Percentiles rank a stretch among this genome's conserved stretches.
Conservation (phyloP, 2,113 vertebrate species). For the Etia nguti region DNA sequence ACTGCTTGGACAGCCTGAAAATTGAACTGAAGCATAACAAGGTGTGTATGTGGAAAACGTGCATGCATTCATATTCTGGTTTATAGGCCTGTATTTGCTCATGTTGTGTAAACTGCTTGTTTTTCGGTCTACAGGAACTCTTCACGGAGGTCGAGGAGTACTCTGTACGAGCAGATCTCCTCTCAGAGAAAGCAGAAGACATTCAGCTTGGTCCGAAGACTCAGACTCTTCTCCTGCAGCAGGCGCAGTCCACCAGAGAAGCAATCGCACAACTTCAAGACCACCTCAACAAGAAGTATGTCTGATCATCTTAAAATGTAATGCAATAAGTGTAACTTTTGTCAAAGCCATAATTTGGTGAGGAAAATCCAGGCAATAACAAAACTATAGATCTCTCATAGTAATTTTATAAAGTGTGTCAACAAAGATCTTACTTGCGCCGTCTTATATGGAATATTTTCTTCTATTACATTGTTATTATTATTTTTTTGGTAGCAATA, state of each 20-base stretch:
- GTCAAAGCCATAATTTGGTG: background rate
- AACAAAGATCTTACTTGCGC: background rate
- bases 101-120: background rate
- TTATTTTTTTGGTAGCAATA: background rate
- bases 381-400: background rate
- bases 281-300: conserved; percentile 85
- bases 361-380: background rate
- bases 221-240: conserved; percentile 78
- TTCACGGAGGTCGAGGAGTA: conserved; percentile 75
- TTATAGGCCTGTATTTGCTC: background rate
- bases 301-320: background rate
- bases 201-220: conserved; percentile 83
- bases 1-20: conserved; percentile 49
- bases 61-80: background rate
- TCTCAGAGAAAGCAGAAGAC: conserved; percentile 82
- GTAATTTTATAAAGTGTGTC: no score
- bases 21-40: conserved; percentile 50
- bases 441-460: background rate
- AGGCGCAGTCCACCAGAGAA: conserved; percentile 80
- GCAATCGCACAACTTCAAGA: conserved; percentile 79
- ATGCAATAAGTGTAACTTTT: background rate
- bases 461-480: background rate
- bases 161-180: conserved; percentile 74
- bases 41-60: conserved; percentile 9
- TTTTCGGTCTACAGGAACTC: conserved; percentile 74